A percentile compares a stretch with the other conserved stretches of the same genome.
Evolutionary conservation across 53 echinoderm and acorn worm genomes (phyloP).

Genomic region (Hippasteria phrygiana): DNA sequence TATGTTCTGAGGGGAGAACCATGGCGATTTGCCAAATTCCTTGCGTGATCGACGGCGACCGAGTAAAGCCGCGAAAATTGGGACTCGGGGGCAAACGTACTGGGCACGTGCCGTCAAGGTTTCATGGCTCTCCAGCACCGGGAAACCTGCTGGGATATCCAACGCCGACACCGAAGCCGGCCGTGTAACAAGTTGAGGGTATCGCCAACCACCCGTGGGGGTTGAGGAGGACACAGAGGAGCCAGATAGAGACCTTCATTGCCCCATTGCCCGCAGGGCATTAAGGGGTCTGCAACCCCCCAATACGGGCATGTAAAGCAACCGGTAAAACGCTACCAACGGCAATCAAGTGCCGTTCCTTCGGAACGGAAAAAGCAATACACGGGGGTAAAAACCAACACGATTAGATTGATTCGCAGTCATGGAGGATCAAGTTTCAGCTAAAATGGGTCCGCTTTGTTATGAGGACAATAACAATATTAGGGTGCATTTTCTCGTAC

Average conservation of each 20-base stretch:
- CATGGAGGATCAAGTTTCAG: no score
- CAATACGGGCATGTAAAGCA: no score
- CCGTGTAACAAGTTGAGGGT: neutral
- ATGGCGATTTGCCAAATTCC: constrained; percentile 6
- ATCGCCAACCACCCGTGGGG: constrained; percentile 19
- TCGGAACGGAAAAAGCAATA: no score
- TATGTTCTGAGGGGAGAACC: neutral
- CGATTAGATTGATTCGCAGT: no score
- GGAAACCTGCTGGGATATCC: constrained; percentile 3
- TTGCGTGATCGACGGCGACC: neutral
- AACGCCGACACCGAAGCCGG: constrained; percentile 20
- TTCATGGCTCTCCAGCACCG: neutral
- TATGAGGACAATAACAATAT: no score
- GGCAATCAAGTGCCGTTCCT: no score
- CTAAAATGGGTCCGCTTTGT: no score
- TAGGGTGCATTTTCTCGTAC: no score
- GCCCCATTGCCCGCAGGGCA: neutral
- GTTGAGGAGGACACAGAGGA: constrained; percentile 32
- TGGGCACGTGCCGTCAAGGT: constrained; percentile 45
- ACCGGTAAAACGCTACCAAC: no score
- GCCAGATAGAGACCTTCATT: constrained; percentile 21
- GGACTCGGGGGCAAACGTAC: neutral
- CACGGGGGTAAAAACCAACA: no score
- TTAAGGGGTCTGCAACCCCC: constrained; percentile 5
- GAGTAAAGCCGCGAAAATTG: neutral